phyloP scores from a whole-genome alignment of 2,113 vertebrate genomes.

The Catharus bicknelli region DNA sequence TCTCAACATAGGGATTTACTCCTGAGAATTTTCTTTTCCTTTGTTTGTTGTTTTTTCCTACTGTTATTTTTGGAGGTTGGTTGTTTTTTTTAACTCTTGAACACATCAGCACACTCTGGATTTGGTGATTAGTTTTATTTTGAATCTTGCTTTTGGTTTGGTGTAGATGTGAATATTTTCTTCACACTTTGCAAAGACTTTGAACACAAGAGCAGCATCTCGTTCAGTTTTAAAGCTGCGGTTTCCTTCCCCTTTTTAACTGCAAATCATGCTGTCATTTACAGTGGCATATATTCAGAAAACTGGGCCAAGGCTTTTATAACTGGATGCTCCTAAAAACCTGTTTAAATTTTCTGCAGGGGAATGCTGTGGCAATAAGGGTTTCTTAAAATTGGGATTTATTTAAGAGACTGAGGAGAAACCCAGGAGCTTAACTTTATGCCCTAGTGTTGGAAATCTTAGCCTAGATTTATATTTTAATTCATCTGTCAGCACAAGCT shows the following conservation, averaged over 20 bases:
- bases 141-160: not conserved
- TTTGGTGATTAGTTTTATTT: not conserved
- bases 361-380: not conserved
- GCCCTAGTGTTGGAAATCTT: constrained; percentile 28
- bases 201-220: constrained; percentile 12
- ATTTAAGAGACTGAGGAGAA: constrained; percentile 42
- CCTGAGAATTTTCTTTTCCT: not conserved
- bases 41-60: not conserved
- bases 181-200: constrained; percentile 46
- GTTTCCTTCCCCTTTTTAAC: constrained; percentile 57
- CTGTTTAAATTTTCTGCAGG: constrained; percentile 17
- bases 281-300: constrained; percentile 5
- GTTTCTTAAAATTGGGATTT: constrained; percentile 41
- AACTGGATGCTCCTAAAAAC: constrained; percentile 16
- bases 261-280: constrained; percentile 34
- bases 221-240: constrained; percentile 59
- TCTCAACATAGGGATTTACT: not conserved
- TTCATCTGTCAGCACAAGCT: constrained; percentile 60
- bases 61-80: not conserved
- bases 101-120: not conserved
- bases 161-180: not conserved
- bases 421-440: constrained; percentile 38
- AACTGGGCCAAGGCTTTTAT: constrained; percentile 23
- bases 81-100: not conserved
- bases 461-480: constrained; percentile 56